Percentiles rank a stretch among this genome's conserved stretches.
Conservation (phyloP, 2,113 vertebrate genomes). For the Chlorodrepanis virens region DNA sequence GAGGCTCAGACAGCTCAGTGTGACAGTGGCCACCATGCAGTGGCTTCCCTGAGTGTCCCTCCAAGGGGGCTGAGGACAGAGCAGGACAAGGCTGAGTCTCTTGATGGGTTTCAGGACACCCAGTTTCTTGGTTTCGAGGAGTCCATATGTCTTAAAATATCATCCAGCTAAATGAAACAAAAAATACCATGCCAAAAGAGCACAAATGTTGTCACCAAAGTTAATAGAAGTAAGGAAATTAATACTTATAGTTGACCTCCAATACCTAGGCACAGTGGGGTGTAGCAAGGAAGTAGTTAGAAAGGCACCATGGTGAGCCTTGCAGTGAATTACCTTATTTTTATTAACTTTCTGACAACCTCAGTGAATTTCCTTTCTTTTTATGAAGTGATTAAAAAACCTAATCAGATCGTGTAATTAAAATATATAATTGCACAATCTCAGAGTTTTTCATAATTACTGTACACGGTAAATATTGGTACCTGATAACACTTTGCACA, state of each 20-base stretch:
- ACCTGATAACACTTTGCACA: slow-evolving; percentile 28
- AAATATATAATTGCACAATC: slow-evolving; percentile 68
- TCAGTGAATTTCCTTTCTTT: slow-evolving; percentile 72
- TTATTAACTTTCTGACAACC: slow-evolving; percentile 67
- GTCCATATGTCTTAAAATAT: background rate
- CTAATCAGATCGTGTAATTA: slow-evolving; percentile 74
- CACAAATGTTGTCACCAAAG: slow-evolving; percentile 15
- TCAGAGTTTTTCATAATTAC: slow-evolving; percentile 56
- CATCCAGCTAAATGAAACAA: background rate
- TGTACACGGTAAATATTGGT: slow-evolving; percentile 62
- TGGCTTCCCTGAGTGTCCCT: rapidly evolving
- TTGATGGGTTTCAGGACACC: background rate
- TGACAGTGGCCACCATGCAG: background rate
- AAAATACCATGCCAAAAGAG: background rate
- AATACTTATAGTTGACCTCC: slow-evolving; percentile 63
- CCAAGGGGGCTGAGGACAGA: rapidly evolving
- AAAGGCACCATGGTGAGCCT: slow-evolving; percentile 24
- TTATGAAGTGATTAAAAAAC: slow-evolving; percentile 72
- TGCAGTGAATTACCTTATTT: slow-evolving; percentile 53
- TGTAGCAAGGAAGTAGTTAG: slow-evolving; percentile 34
- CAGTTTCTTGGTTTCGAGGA: background rate
- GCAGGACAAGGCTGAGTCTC: background rate
- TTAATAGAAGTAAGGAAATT: slow-evolving; percentile 63
- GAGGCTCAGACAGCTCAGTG: rapidly evolving
- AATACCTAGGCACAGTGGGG: slow-evolving; percentile 49